These are phyloP conservation scores for Zeus faber DNA, from an alignment of 2,113 vertebrate species.

Conservation along the genomic window DNA sequence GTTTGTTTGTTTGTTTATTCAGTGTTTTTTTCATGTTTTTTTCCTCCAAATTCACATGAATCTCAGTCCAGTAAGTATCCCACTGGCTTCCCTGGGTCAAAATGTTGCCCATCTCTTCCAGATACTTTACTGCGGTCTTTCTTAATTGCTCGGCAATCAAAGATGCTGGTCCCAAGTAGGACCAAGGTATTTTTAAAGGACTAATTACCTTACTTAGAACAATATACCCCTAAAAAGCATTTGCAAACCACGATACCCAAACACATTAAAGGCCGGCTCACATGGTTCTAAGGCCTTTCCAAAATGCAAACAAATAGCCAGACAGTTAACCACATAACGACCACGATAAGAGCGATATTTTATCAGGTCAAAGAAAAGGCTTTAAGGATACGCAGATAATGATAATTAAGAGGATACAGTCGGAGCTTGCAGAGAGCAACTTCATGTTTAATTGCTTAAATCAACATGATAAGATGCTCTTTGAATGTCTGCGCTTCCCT, in stretches of 20 bases:
- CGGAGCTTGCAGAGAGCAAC: slow-evolving; percentile 72
- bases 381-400: slow-evolving; percentile 81
- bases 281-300: slow-evolving; percentile 43
- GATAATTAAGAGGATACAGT: slow-evolving; percentile 79
- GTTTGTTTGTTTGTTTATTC: too few relatives aligned
- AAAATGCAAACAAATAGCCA: slow-evolving; percentile 65
- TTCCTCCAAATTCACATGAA: too few relatives aligned
- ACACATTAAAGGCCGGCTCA: slow-evolving; percentile 61
- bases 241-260: slow-evolving; percentile 48
- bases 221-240: slow-evolving; percentile 50
- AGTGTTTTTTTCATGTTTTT: too few relatives aligned
- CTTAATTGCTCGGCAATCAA: slow-evolving; percentile 27
- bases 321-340: slow-evolving; percentile 79
- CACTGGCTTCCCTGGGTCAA: too few relatives aligned
- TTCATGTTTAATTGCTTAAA: slow-evolving; percentile 82
- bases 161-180: slow-evolving; percentile 26
- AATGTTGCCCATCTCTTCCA: too few relatives aligned
- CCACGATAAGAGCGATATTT: slow-evolving; percentile 63
- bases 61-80: too few relatives aligned
- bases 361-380: slow-evolving; percentile 72
- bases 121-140: background rate
- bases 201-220: slow-evolving; percentile 58
- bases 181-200: slow-evolving; percentile 46
- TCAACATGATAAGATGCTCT: slow-evolving; percentile 76
- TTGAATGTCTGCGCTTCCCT: slow-evolving; percentile 66